phyloP scores from a whole-genome alignment of 2,888 invertebrate genomes.

The Chalcis sispes region DNA sequence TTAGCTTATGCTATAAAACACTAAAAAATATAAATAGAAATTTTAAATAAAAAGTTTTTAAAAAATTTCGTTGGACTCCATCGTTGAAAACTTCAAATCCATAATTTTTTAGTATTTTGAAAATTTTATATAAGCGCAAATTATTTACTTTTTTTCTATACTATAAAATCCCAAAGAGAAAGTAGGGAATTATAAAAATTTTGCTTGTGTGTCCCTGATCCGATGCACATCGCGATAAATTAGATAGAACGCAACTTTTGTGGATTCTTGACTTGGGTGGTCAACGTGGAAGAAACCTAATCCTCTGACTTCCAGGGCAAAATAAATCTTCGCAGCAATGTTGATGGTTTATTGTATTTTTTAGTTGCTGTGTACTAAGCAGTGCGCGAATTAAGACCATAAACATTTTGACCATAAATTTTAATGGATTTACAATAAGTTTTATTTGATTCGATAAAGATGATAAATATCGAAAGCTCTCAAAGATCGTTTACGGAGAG shows the following conservation, averaged over 20 bases:
- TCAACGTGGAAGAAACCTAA: conserved; percentile 19
- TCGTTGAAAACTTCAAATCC: no score
- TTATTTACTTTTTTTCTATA: no score
- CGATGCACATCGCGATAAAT: conserved; percentile 26
- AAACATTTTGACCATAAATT: no score
- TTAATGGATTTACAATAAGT: no score
- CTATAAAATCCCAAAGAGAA: no score
- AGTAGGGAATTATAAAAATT: conserved; percentile 1
- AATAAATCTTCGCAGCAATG: conserved; percentile 19
- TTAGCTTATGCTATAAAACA: not conserved
- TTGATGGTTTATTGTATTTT: not conserved
- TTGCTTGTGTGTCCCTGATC: conserved; percentile 9
- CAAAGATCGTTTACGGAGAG: not conserved
- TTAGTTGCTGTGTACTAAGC: not conserved
- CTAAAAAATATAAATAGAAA: not conserved
- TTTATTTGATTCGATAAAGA: no score
- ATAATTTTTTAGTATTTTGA: no score
- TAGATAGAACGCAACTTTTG: conserved; percentile 27
- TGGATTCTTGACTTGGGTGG: conserved; percentile 17
- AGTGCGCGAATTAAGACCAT: no score
- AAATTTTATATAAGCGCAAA: no score
- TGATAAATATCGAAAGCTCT: not conserved
- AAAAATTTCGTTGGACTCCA: no score
- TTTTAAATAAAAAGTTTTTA: no score
- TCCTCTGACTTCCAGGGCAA: conserved; percentile 1